A percentile compares a stretch with the other conserved stretches of the same genome.
Conservation (phyloP, 2,113 vertebrate genomes). For the Gallinago jamesoni region DNA sequence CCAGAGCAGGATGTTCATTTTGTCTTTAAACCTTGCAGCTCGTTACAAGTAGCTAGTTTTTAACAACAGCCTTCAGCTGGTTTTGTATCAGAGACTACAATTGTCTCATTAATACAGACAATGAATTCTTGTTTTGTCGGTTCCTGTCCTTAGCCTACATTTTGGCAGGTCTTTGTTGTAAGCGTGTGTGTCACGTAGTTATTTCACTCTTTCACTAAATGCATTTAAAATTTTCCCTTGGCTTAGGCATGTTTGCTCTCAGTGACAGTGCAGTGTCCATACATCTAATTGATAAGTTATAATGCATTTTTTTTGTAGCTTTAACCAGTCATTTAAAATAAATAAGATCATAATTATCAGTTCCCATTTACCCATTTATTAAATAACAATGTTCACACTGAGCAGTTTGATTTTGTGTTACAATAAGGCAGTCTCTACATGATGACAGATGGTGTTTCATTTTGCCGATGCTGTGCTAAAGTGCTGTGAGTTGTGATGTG, state of each 20-base stretch:
- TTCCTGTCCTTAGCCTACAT: not conserved
- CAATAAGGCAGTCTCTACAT: slow-evolving; percentile 88
- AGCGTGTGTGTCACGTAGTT: not conserved
- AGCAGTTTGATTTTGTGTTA: slow-evolving; percentile 86
- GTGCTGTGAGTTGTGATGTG: slow-evolving; percentile 94
- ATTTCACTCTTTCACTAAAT: slow-evolving; percentile 54
- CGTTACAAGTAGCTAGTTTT: not conserved
- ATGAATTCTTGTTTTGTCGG: slow-evolving; percentile 7
- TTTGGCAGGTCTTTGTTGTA: slow-evolving; percentile 50
- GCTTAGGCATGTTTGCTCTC: slow-evolving; percentile 59
- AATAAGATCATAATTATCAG: slow-evolving; percentile 85
- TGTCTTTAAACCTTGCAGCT: not conserved
- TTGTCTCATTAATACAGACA: slow-evolving; percentile 20
- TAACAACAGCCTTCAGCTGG: not conserved
- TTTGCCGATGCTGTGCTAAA: slow-evolving; percentile 89
- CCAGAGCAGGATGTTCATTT: not conserved
- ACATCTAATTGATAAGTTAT: slow-evolving; percentile 78
- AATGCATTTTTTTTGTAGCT: slow-evolving; percentile 70
- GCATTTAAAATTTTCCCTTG: slow-evolving; percentile 55
- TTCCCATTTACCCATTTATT: slow-evolving; percentile 84
- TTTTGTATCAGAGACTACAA: not conserved
- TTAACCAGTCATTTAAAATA: slow-evolving; percentile 83
- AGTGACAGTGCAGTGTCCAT: slow-evolving; percentile 50
- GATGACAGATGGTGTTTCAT: slow-evolving; percentile 97
- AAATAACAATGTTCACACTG: slow-evolving; percentile 80